Conservation (phyloP, 2,113 vertebrate species). For the Nansenia antarctica region DNA sequence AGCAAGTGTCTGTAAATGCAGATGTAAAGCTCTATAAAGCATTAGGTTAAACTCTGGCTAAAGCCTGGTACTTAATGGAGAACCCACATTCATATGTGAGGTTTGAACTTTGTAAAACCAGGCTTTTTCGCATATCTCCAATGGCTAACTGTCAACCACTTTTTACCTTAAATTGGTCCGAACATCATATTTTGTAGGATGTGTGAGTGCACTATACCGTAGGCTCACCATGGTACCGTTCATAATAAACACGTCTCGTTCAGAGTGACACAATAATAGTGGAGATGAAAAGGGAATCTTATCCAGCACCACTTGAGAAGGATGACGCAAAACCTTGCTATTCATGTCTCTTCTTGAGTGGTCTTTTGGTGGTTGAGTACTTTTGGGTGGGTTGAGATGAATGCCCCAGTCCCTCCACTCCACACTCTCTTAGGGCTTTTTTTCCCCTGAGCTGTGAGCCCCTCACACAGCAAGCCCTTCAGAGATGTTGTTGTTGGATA, state of each 20-base stretch:
- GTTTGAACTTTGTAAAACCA: conserved; percentile 26
- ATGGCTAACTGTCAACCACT: conserved; percentile 1
- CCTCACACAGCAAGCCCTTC: conserved; percentile 65
- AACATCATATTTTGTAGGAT: too few species aligned
- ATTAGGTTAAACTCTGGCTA: conserved; percentile 21
- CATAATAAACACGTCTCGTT: conserved; percentile 4
- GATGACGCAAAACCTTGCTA: conserved; percentile 71
- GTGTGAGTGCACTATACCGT: too few species aligned
- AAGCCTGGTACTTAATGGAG: neutral
- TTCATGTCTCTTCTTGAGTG: conserved; percentile 64
- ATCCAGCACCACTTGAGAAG: too few species aligned
- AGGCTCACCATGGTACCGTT: neutral
- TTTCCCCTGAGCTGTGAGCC: conserved; percentile 56
- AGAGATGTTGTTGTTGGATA: conserved; percentile 75
- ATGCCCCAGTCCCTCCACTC: conserved; percentile 57
- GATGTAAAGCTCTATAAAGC: conserved; percentile 16
- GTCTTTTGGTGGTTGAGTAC: conserved; percentile 69
- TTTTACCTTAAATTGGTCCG: too few species aligned
- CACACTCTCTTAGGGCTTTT: too few species aligned
- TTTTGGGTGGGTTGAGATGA: conserved; percentile 62
- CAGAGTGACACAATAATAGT: conserved; percentile 35
- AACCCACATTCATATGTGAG: conserved; percentile 43
- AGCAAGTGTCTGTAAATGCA: conserved; percentile 45
- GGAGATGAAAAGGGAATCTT: conserved; percentile 50
- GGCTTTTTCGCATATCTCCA: conserved; percentile 26